These are phyloP conservation scores for Eilema caniola DNA, from an alignment of 2,888 invertebrate species.

Conservation along the genomic window DNA sequence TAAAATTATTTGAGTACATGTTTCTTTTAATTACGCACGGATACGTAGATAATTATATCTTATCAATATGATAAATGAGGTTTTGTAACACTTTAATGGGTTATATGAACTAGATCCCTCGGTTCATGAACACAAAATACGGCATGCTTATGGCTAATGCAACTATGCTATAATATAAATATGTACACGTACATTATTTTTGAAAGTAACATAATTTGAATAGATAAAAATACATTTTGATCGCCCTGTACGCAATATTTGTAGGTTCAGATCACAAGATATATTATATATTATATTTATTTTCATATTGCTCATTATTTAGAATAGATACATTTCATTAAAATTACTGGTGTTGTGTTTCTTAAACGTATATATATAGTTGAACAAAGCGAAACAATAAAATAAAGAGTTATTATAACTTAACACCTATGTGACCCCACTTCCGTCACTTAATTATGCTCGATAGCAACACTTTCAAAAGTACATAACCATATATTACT, in stretches of 20 bases:
- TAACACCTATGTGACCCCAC: slow-evolving; percentile 61
- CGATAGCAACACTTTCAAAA: slow-evolving; percentile 44
- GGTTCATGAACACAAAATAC: slow-evolving; percentile 73
- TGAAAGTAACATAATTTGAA: slow-evolving; percentile 55
- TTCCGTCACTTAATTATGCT: slow-evolving; percentile 57
- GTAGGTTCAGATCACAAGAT: slow-evolving; percentile 69
- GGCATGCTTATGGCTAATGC: slow-evolving; percentile 70
- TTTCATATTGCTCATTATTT: slow-evolving; percentile 68
- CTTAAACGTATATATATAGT: slow-evolving; percentile 56
- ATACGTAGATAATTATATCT: slow-evolving; percentile 49
- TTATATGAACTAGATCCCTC: slow-evolving; percentile 63
- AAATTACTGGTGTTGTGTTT: slow-evolving; percentile 48
- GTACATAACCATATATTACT: slow-evolving; percentile 45
- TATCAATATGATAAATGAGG: slow-evolving; percentile 60
- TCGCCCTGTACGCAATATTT: slow-evolving; percentile 69
- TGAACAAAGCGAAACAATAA: slow-evolving; percentile 65
- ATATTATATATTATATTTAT: slow-evolving; percentile 52
- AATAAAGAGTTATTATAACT: slow-evolving; percentile 59
- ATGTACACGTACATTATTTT: slow-evolving; percentile 61
- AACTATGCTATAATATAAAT: slow-evolving; percentile 59
- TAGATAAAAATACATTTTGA: slow-evolving; percentile 68
- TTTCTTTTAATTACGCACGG: slow-evolving; percentile 43
- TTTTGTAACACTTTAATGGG: slow-evolving; percentile 57
- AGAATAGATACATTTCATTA: slow-evolving; percentile 50
- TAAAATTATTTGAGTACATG: slow-evolving; percentile 46